Evolutionary conservation across 2,113 vertebrate species (phyloP).

Genomic region (Coracopsis vasa): DNA sequence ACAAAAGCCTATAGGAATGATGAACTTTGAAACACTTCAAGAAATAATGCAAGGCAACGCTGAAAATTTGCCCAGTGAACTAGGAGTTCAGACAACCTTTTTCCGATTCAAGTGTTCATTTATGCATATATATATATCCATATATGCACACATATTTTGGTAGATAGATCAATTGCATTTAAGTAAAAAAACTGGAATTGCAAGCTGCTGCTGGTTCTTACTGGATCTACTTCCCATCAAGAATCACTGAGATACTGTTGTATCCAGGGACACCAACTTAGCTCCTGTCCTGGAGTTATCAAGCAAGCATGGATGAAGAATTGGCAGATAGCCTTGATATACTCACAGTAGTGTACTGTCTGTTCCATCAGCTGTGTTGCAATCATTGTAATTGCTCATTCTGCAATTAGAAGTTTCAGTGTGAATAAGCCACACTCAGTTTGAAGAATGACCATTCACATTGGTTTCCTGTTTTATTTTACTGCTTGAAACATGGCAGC

Average conservation of each 20-base stretch:
- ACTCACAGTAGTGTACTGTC: rapidly evolving
- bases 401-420: neutral
- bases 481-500: neutral
- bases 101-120: neutral
- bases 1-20: neutral
- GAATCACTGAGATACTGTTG: neutral
- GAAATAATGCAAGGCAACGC: neutral
- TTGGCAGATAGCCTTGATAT: neutral
- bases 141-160: neutral
- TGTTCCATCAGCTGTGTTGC: neutral
- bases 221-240: neutral
- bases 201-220: neutral
- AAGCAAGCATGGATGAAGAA: neutral
- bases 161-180: neutral
- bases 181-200: neutral
- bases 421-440: neutral
- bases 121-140: neutral
- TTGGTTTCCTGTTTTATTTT: neutral
- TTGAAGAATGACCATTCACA: neutral
- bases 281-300: neutral
- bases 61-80: neutral
- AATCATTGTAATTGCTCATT: neutral
- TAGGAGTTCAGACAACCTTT: neutral
- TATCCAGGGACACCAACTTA: neutral
- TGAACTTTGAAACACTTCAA: neutral